These are phyloP conservation scores for Triplophysa dalaica DNA, from an alignment of 2,113 vertebrate genomes.

Conservation along the genomic window DNA sequence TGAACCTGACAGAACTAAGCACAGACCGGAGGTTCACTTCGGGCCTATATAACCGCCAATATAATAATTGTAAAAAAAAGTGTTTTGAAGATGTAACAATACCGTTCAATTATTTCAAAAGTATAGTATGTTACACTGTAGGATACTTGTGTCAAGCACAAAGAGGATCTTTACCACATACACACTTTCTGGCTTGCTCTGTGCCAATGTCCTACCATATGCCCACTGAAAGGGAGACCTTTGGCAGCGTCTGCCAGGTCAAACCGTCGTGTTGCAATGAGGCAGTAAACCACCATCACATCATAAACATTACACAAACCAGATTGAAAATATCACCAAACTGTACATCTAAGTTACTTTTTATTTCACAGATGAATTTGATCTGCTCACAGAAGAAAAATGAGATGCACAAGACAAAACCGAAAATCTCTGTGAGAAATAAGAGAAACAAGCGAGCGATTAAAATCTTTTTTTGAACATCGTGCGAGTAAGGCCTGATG, in stretches of 20 bases:
- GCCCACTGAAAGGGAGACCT: constrained; percentile 86
- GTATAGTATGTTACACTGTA: neutral
- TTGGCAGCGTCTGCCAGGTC: constrained; percentile 81
- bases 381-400: too few relatives aligned
- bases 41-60: neutral
- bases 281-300: constrained; percentile 19
- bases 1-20: too few relatives aligned
- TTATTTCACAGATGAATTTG: too few relatives aligned
- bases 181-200: constrained; percentile 67
- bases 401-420: too few relatives aligned
- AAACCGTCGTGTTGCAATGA: constrained; percentile 72
- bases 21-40: too few relatives aligned
- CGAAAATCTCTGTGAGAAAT: too few relatives aligned
- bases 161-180: constrained; percentile 9
- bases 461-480: too few relatives aligned
- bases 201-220: constrained; percentile 85
- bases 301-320: neutral
- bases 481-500: too few relatives aligned
- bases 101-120: neutral
- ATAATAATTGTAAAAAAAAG: neutral
- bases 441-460: too few relatives aligned
- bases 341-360: neutral
- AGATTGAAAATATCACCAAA: neutral
- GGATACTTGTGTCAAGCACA: constrained; percentile 12
- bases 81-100: too few relatives aligned